phyloP scores from a whole-genome alignment of 2,888 invertebrate species.

The Choreutis nemorana region DNA sequence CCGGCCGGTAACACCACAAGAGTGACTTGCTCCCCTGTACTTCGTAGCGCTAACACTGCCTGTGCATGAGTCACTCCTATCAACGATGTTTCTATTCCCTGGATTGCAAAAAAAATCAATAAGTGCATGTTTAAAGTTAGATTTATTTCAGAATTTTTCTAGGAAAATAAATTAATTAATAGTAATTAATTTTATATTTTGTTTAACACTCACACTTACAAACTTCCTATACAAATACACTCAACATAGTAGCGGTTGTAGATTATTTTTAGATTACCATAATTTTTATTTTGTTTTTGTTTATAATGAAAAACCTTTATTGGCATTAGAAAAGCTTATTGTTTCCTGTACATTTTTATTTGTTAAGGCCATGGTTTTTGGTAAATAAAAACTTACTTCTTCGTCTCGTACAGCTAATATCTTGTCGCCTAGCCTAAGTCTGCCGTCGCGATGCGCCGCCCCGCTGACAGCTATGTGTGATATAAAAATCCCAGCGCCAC shows the following conservation, averaged over 20 bases:
- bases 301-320: too few relatives aligned
- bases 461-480: constrained; percentile 60
- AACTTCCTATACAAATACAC: too few relatives aligned
- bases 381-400: constrained; percentile 33
- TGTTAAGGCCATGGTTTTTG: too few relatives aligned
- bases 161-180: not conserved
- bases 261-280: too few relatives aligned
- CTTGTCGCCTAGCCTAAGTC: constrained; percentile 57
- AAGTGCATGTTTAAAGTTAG: not conserved
- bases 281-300: too few relatives aligned
- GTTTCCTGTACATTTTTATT: too few relatives aligned
- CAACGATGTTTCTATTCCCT: constrained; percentile 57
- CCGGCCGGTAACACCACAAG: constrained; percentile 52
- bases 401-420: constrained; percentile 59
- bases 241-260: too few relatives aligned
- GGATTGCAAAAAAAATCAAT: constrained; percentile 7
- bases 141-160: not conserved
- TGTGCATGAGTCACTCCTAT: constrained; percentile 58
- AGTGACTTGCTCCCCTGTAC: constrained; percentile 56
- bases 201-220: too few relatives aligned
- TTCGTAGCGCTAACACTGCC: constrained; percentile 51
- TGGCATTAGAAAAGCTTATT: too few relatives aligned
- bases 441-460: constrained; percentile 54
- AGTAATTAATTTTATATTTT: not conserved
- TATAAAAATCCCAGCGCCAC: constrained; percentile 57